Conservation (phyloP, 1,140 invertebrate genomes). For the Rhagoletis pomonella region DNA sequence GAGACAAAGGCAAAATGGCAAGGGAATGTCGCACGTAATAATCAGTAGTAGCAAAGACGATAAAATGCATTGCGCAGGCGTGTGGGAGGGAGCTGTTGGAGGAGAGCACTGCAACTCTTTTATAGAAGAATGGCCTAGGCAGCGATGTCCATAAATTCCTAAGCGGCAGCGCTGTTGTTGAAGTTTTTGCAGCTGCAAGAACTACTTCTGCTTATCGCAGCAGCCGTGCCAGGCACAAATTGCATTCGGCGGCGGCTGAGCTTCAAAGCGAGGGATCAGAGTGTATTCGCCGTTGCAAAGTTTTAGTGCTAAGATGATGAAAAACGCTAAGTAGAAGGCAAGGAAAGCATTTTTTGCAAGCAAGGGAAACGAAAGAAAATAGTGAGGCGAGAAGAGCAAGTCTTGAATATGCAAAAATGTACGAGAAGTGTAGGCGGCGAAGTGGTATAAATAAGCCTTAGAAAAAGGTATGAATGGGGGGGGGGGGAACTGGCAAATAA, state of each 20-base stretch:
- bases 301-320: neutral
- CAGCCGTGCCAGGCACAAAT: conserved; percentile 8
- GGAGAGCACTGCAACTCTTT: too few relatives aligned
- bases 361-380: neutral
- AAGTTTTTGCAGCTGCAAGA: neutral
- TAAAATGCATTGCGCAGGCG: neutral
- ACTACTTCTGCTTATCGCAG: neutral
- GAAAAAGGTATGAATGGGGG: too few relatives aligned
- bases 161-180: neutral
- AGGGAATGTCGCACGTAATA: neutral
- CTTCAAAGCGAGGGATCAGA: neutral
- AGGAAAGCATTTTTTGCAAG: neutral
- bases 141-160: too few relatives aligned
- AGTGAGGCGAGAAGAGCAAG: neutral
- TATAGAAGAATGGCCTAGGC: too few relatives aligned
- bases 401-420: too few relatives aligned
- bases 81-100: neutral
- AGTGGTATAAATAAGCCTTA: too few relatives aligned
- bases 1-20: neutral
- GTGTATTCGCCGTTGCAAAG: neutral
- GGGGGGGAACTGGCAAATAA: neutral
- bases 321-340: neutral
- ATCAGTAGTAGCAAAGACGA: neutral
- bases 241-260: neutral
- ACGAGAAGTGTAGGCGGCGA: too few relatives aligned